A percentile compares a stretch with the other conserved stretches of the same genome.
phyloP scores from a whole-genome alignment of 2,113 vertebrate genomes.

The Amblyornis subalaris region DNA sequence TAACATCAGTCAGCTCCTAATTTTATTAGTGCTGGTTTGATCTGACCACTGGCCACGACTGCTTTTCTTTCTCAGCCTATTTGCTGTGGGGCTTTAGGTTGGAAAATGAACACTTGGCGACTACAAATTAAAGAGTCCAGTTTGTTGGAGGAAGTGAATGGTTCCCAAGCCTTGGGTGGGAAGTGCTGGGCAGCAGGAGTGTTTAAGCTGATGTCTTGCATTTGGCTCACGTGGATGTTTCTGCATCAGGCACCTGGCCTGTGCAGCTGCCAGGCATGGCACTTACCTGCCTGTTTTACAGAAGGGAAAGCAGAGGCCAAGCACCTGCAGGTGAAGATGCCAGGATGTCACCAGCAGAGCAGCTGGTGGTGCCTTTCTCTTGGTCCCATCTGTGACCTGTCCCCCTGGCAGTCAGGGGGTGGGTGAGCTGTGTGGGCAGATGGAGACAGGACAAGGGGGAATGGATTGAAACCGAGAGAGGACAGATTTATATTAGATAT shows the following conservation, averaged over 20 bases:
- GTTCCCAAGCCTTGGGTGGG: neutral
- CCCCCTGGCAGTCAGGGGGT: no score
- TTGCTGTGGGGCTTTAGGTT: neutral
- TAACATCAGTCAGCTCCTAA: neutral
- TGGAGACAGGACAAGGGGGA: neutral
- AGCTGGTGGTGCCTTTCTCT: neutral
- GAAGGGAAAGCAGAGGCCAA: neutral
- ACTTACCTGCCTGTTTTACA: neutral
- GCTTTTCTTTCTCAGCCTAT: neutral
- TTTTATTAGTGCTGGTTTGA: neutral
- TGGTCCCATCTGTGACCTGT: neutral
- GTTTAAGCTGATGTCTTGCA: neutral
- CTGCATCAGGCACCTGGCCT: neutral
- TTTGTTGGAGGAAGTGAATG: neutral
- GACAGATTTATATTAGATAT: neutral
- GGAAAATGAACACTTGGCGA: neutral
- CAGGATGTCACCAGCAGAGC: neutral
- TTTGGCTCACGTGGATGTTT: accelerated
- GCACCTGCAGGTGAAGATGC: neutral
- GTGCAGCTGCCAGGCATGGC: accelerated
- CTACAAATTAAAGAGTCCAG: neutral
- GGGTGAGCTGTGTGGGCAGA: neutral
- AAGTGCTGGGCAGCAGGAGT: neutral
- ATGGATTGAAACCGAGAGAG: neutral
- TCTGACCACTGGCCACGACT: neutral